A percentile compares a stretch with the other conserved stretches of the same genome.
Conservation (phyloP, 2,113 vertebrate genomes). For the Chionis minor region DNA sequence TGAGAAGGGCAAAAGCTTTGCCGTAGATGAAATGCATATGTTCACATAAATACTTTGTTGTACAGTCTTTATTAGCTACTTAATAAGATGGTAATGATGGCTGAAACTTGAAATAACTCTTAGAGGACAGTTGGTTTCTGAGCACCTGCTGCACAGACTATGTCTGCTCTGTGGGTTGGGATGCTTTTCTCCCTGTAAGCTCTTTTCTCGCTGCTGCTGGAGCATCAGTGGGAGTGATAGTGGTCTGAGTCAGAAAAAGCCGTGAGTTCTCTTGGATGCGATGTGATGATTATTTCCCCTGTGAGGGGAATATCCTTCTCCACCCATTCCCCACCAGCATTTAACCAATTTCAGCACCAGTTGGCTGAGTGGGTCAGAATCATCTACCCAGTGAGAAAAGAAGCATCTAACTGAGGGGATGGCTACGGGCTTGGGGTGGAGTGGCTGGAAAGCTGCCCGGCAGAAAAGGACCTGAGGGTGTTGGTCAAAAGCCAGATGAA, state of each 20-base stretch:
- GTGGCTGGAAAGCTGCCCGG: too few species aligned
- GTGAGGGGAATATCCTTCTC: not conserved
- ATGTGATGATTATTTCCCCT: not conserved
- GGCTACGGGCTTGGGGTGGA: not conserved
- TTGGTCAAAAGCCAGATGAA: too few species aligned
- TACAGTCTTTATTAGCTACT: not conserved
- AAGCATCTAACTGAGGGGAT: not conserved
- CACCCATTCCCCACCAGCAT: not conserved
- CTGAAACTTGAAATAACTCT: slow-evolving; percentile 18
- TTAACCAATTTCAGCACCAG: not conserved
- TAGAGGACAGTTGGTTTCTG: not conserved
- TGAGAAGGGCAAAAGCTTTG: slow-evolving; percentile 24
- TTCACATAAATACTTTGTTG: slow-evolving; percentile 7
- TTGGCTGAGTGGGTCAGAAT: not conserved
- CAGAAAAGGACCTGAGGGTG: too few species aligned
- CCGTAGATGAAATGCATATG: not conserved
- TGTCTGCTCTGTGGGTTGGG: not conserved
- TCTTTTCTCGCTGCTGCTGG: not conserved
- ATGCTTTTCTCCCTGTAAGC: not conserved
- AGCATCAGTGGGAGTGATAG: not conserved
- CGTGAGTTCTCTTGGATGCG: not conserved
- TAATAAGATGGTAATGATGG: not conserved
- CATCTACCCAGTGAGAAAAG: not conserved
- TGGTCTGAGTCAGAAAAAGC: not conserved
- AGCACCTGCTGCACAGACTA: not conserved